phyloP scores from a whole-genome alignment of 1,140 invertebrate genomes.

The Zeugodacus cucurbitae region DNA sequence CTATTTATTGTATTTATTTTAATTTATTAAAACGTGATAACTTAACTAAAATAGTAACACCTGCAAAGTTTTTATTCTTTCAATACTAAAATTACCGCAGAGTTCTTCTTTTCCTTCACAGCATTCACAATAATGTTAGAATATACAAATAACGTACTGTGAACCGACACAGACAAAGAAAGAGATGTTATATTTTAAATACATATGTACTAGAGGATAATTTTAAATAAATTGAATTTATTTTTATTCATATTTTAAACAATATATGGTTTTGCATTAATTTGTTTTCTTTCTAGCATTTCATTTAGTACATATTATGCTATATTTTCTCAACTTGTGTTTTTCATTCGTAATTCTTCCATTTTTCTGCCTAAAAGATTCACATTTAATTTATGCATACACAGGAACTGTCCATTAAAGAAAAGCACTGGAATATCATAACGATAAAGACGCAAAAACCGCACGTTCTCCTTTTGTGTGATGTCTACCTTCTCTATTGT shows the following conservation, averaged over 20 bases:
- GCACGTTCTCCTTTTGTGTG: constrained; percentile 75
- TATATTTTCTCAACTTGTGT: neutral
- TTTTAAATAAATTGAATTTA: too few relatives aligned
- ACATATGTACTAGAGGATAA: too few relatives aligned
- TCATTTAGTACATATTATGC: too few relatives aligned
- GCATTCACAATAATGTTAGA: neutral
- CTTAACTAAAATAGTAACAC: neutral
- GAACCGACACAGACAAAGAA: neutral
- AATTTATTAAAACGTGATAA: neutral
- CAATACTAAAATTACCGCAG: neutral
- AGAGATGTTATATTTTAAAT: neutral
- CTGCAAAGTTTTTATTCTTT: neutral
- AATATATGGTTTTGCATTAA: too few relatives aligned
- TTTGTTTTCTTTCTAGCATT: too few relatives aligned
- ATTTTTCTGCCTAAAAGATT: constrained; percentile 61
- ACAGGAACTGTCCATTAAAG: constrained; percentile 83
- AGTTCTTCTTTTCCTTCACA: neutral
- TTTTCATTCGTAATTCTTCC: neutral
- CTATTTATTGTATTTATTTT: neutral
- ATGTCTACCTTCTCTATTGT: constrained; percentile 82
- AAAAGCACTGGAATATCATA: constrained; percentile 90
- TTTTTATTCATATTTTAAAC: too few relatives aligned
- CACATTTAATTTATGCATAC: constrained; percentile 81
- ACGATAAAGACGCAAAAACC: constrained; percentile 80
- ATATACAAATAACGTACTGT: neutral